These are phyloP conservation scores for Actinernus sp. DNA, from an alignment of 92 coral and sea anemone genomes.

Conservation along the genomic window DNA sequence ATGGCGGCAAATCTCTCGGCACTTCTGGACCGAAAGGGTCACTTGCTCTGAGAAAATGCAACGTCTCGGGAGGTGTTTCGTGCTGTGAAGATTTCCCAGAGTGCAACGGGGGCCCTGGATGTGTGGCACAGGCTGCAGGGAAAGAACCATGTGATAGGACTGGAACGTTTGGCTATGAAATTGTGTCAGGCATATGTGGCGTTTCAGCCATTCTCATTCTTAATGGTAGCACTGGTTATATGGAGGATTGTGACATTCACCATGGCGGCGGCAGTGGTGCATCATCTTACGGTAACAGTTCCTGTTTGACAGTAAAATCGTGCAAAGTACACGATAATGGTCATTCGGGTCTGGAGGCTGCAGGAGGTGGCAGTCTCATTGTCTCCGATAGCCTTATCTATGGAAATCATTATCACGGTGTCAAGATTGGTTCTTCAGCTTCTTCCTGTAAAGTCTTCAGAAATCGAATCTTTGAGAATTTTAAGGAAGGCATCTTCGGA, in stretches of 20 bases:
- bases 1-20: slow-evolving; percentile 27
- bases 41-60: slow-evolving; percentile 25
- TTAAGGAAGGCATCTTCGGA: slow-evolving; percentile 52
- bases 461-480: slow-evolving; percentile 69
- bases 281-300: slow-evolving; percentile 33
- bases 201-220: slow-evolving; percentile 37
- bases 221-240: slow-evolving; percentile 20
- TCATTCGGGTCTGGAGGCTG: slow-evolving; percentile 67
- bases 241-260: slow-evolving; percentile 60
- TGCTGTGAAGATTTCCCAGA: slow-evolving; percentile 84
- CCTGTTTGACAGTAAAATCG: slow-evolving; percentile 25
- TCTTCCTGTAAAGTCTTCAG: slow-evolving; percentile 33
- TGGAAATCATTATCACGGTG: slow-evolving; percentile 54
- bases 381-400: slow-evolving; percentile 52
- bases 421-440: slow-evolving; percentile 45
- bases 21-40: slow-evolving; percentile 1
- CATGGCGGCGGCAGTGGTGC: slow-evolving; percentile 65
- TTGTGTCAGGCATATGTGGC: slow-evolving; percentile 45
- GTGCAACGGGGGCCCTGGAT: slow-evolving; percentile 80
- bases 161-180: slow-evolving; percentile 39
- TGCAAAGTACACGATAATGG: slow-evolving; percentile 64
- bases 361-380: slow-evolving; percentile 59
- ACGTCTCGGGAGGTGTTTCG: slow-evolving; percentile 55
- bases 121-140: slow-evolving; percentile 58
- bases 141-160: slow-evolving; percentile 66